Conservation (phyloP, 2,888 invertebrate species). For the Belgica antarctica region DNA sequence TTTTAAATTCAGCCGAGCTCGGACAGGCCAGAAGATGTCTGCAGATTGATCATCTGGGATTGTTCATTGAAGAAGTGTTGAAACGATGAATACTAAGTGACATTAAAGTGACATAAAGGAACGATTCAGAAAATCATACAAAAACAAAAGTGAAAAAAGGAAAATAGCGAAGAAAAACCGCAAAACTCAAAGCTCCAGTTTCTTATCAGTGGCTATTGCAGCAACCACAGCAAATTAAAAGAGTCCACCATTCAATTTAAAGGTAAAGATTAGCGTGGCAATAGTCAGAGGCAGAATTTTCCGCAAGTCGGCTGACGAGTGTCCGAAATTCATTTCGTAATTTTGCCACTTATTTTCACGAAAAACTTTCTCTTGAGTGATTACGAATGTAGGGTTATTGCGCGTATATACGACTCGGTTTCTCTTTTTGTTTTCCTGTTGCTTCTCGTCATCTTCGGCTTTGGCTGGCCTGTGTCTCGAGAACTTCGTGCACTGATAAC, state of each 20-base stretch:
- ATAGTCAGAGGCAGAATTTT: background rate
- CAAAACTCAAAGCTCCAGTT: background rate
- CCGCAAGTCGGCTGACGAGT: background rate
- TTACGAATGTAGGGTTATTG: slow-evolving; percentile 37
- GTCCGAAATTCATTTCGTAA: slow-evolving; percentile 34
- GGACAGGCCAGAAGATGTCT: too few species aligned
- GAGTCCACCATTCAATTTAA: background rate
- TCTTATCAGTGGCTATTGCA: slow-evolving; percentile 22
- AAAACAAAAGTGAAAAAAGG: slow-evolving; percentile 10
- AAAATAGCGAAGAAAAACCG: background rate
- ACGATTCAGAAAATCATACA: background rate
- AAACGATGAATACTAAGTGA: slow-evolving; percentile 32
- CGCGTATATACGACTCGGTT: slow-evolving; percentile 10
- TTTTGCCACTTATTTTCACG: slow-evolving; percentile 36
- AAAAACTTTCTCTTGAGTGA: slow-evolving; percentile 43
- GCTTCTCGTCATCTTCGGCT: background rate
- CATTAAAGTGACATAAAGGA: slow-evolving; percentile 26
- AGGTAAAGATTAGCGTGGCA: slow-evolving; percentile 21
- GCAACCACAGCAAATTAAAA: slow-evolving; percentile 5
- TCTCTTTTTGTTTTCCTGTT: background rate
- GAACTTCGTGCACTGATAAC: background rate
- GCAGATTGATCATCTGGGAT: background rate
- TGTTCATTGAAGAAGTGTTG: slow-evolving; percentile 30
- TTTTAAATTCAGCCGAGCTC: too few species aligned
- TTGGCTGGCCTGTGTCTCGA: background rate